A percentile compares a stretch with the other conserved stretches of the same genome.
These are phyloP conservation scores for Oryzias dopingdopingensis DNA, from an alignment of 2,797 vertebrate genomes.

Conservation along the genomic window DNA sequence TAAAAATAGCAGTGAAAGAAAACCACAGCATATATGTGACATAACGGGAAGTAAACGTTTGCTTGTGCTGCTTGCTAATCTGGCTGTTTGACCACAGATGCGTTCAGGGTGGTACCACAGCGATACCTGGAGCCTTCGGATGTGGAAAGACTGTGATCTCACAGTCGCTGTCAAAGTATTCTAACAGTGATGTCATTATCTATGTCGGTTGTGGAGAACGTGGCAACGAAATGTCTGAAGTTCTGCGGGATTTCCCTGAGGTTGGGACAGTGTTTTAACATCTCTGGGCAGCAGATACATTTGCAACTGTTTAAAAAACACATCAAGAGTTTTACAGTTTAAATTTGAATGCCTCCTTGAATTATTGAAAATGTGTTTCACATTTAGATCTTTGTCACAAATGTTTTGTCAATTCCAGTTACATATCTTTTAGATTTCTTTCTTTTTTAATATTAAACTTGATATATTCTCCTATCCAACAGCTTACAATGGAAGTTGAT, in stretches of 20 bases:
- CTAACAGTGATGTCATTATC: constrained; percentile 97
- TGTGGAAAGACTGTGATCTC: constrained; percentile 99
- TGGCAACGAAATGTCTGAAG: constrained; percentile 99
- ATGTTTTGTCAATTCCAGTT: no score
- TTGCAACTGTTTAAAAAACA: no score
- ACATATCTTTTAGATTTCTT: no score
- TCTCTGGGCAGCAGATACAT: no score
- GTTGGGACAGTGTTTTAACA: constrained; percentile 39
- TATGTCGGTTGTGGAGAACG: constrained; percentile 98
- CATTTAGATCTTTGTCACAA: no score
- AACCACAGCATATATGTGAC: no score
- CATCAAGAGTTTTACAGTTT: no score
- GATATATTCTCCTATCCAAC: constrained; percentile 13
- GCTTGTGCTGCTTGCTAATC: neutral
- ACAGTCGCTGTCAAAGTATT: constrained; percentile 96
- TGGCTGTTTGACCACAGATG: constrained; percentile 74
- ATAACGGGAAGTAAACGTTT: neutral
- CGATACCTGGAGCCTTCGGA: constrained; percentile 97
- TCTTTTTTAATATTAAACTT: no score
- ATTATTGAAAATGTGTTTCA: no score
- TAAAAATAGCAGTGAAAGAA: neutral
- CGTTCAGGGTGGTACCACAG: constrained; percentile 98
- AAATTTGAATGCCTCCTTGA: no score
- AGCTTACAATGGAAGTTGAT: constrained; percentile 98
- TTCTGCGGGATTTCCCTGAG: constrained; percentile 89